phyloP scores from a whole-genome alignment of 2,113 vertebrate species.

The Speoplatyrhinus poulsoni region DNA sequence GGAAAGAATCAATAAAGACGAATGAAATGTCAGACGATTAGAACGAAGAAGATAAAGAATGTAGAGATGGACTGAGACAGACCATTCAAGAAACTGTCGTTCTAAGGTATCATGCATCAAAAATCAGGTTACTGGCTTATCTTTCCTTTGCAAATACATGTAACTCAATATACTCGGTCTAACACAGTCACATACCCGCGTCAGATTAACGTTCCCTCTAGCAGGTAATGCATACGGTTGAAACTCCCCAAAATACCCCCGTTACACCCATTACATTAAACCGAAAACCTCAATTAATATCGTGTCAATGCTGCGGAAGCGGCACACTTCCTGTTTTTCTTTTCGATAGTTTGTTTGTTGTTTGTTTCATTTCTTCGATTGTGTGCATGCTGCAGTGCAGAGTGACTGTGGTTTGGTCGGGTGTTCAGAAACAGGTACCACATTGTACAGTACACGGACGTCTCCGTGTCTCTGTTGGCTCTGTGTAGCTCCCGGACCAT shows the following conservation, averaged over 20 bases:
- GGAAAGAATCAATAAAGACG: neutral
- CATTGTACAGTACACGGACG: neutral
- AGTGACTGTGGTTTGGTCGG: neutral
- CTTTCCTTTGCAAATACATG: conserved; percentile 14
- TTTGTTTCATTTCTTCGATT: neutral
- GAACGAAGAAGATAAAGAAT: conserved; percentile 17
- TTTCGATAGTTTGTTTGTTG: conserved; percentile 17
- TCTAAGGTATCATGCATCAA: conserved; percentile 32
- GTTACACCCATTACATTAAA: neutral
- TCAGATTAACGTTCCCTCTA: neutral
- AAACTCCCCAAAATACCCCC: neutral
- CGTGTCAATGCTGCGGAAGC: conserved; percentile 31
- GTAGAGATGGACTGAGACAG: neutral
- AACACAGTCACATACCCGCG: conserved; percentile 6
- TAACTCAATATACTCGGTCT: neutral
- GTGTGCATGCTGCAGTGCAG: neutral
- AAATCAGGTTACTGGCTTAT: conserved; percentile 25
- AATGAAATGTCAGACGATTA: neutral
- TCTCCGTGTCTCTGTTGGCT: neutral
- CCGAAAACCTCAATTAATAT: neutral
- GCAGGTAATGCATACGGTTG: neutral
- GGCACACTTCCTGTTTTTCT: conserved; percentile 44
- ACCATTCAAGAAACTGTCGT: conserved; percentile 36
- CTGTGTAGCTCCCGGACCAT: no score
- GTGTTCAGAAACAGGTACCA: no score